These are phyloP conservation scores for Tadarida brasiliensis DNA, from an alignment of 2,797 vertebrate genomes.

Conservation along the genomic window DNA sequence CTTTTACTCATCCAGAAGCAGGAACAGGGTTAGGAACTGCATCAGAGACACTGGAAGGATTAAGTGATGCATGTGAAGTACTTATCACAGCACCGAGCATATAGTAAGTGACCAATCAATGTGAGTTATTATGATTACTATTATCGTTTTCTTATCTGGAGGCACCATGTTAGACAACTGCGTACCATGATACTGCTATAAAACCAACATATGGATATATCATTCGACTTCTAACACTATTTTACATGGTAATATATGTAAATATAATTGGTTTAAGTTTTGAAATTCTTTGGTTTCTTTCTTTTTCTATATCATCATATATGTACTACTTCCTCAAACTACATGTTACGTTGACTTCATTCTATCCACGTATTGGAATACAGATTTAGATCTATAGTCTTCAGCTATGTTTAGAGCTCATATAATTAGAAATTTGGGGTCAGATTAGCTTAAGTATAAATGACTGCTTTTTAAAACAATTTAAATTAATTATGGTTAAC, in stretches of 20 bases:
- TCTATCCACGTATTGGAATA: background rate
- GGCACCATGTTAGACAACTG: background rate
- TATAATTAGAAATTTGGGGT: slow-evolving; percentile 37
- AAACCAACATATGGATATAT: background rate
- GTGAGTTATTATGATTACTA: background rate
- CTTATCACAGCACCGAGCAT: background rate
- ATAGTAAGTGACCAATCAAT: background rate
- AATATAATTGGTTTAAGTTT: slow-evolving; percentile 17
- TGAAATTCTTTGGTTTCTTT: slow-evolving; percentile 33
- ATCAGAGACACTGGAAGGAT: background rate
- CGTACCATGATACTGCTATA: background rate
- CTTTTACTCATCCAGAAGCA: background rate
- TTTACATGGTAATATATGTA: background rate
- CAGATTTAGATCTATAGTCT: background rate
- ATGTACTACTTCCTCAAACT: background rate
- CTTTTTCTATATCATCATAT: background rate
- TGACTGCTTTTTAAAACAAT: background rate
- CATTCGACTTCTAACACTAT: background rate
- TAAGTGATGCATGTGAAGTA: background rate
- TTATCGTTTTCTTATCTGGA: background rate
- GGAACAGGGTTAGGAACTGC: background rate
- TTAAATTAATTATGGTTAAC: slow-evolving; percentile 30
- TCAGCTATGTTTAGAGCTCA: background rate
- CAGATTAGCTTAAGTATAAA: slow-evolving; percentile 30
- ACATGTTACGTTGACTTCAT: slow-evolving; percentile 45